A percentile compares a stretch with the other conserved stretches of the same genome.
phyloP scores from a whole-genome alignment of 2,888 invertebrate species.

The Trilocha varians region DNA sequence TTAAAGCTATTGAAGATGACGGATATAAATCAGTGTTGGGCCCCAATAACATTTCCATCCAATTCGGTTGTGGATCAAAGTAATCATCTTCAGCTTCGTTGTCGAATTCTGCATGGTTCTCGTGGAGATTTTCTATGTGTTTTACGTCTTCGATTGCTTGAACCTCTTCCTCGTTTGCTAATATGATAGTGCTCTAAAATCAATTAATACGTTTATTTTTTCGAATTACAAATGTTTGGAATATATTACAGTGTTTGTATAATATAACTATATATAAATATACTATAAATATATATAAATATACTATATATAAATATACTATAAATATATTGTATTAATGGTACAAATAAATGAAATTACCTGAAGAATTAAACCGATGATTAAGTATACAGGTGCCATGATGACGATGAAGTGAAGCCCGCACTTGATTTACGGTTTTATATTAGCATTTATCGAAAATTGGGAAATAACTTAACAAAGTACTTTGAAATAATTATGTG shows the following conservation, averaged over 20 bases:
- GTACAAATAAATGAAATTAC: slow-evolving; percentile 26
- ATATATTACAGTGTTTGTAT: no score
- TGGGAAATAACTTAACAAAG: slow-evolving; percentile 32
- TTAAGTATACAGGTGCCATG: slow-evolving; percentile 46
- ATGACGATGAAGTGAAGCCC: slow-evolving; percentile 22
- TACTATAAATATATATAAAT: no score
- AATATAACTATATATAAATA: no score
- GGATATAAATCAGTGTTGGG: slow-evolving; percentile 29
- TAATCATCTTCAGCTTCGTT: slow-evolving; percentile 26
- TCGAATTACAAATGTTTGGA: no score
- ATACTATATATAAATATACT: no score
- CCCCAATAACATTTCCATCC: slow-evolving; percentile 38
- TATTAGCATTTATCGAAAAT: slow-evolving; percentile 36
- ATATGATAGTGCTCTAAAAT: slow-evolving; percentile 38
- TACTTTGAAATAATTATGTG: slow-evolving; percentile 1
- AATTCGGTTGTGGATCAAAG: slow-evolving; percentile 31
- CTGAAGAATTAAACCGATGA: slow-evolving; percentile 49
- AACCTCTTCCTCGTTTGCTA: slow-evolving; percentile 22
- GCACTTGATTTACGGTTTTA: slow-evolving; percentile 28
- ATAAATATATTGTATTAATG: slow-evolving; percentile 1
- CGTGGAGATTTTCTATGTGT: slow-evolving; percentile 17
- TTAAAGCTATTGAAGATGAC: slow-evolving; percentile 40
- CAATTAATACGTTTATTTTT: no score
- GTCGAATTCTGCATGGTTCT: slow-evolving; percentile 18
- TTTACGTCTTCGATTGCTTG: slow-evolving; percentile 20